Evolutionary conservation across 2,113 vertebrate genomes (phyloP).

Genomic region (Copsychus sechellarum): DNA sequence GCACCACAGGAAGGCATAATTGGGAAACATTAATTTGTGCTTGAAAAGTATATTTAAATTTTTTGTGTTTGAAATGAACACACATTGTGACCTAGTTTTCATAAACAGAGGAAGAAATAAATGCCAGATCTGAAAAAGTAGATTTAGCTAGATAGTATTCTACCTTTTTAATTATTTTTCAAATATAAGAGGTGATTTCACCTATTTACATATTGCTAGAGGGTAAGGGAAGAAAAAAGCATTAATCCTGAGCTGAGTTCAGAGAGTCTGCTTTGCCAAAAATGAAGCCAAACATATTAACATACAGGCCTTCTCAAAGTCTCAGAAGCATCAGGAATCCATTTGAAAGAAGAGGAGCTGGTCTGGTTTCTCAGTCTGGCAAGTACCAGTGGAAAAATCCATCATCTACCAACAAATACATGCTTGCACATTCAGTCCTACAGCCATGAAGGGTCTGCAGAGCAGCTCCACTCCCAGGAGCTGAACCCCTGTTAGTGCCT

Average conservation of each 20-base stretch:
- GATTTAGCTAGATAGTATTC: constrained; percentile 31
- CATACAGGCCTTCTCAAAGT: neutral
- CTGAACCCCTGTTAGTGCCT: neutral
- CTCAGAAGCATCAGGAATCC: neutral
- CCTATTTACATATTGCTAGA: constrained; percentile 57
- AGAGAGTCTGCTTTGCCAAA: constrained; percentile 51
- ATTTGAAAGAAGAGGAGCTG: constrained; percentile 20
- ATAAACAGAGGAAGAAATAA: constrained; percentile 25
- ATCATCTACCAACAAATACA: neutral
- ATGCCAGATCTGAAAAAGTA: neutral
- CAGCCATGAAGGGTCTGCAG: neutral
- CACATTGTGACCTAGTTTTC: constrained; percentile 33
- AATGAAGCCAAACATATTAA: constrained; percentile 49
- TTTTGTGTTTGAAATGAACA: constrained; percentile 17
- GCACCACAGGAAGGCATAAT: neutral
- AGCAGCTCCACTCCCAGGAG: neutral
- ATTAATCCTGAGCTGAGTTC: constrained; percentile 38
- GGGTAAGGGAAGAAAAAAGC: constrained; percentile 1
- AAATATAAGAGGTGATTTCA: constrained; percentile 45
- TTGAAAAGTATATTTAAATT: neutral
- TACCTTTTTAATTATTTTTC: constrained; percentile 59
- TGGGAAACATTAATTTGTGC: constrained; percentile 1
- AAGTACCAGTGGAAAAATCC: constrained; percentile 12
- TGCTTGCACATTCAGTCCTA: neutral
- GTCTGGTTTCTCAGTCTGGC: constrained; percentile 43